phyloP scores from a whole-genome alignment of 2,888 invertebrate species.

The Clanis bilineata region DNA sequence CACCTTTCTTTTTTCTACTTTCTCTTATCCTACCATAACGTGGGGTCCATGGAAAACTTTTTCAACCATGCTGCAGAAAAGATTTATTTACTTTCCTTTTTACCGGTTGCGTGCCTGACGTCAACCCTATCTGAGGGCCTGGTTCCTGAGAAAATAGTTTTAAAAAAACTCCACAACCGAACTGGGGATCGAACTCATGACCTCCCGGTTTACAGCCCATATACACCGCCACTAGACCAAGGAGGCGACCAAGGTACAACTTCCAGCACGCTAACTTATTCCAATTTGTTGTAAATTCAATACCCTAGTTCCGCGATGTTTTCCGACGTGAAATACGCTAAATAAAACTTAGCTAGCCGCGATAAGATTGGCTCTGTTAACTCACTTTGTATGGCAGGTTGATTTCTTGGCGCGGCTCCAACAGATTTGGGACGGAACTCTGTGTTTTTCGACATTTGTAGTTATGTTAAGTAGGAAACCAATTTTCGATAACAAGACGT shows the following conservation, averaged over 20 bases:
- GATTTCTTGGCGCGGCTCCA: slow-evolving; percentile 16
- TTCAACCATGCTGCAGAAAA: too few species aligned
- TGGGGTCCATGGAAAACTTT: too few species aligned
- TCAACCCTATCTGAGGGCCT: too few species aligned
- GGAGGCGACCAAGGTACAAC: neutral
- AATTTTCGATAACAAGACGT: slow-evolving; percentile 12
- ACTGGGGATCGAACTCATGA: too few species aligned
- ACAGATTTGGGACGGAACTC: slow-evolving; percentile 12
- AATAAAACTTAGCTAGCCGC: slow-evolving; percentile 14
- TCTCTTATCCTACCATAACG: too few species aligned
- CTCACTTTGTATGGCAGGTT: slow-evolving; percentile 19
- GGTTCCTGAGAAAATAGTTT: too few species aligned
- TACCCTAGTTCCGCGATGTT: neutral
- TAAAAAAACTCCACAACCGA: too few species aligned
- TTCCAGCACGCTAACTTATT: neutral
- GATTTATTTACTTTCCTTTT: too few species aligned
- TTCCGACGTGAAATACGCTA: slow-evolving; percentile 9
- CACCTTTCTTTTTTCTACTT: too few species aligned
- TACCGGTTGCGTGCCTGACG: too few species aligned
- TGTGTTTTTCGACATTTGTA: slow-evolving; percentile 13
- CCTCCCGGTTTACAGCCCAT: too few species aligned
- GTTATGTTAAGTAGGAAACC: slow-evolving; percentile 13
- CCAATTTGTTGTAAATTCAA: neutral
- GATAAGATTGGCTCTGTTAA: slow-evolving; percentile 17
- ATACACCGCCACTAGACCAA: too few species aligned